phyloP scores from a whole-genome alignment of 2,888 invertebrate species.

The Adelphocoris suturalis region DNA sequence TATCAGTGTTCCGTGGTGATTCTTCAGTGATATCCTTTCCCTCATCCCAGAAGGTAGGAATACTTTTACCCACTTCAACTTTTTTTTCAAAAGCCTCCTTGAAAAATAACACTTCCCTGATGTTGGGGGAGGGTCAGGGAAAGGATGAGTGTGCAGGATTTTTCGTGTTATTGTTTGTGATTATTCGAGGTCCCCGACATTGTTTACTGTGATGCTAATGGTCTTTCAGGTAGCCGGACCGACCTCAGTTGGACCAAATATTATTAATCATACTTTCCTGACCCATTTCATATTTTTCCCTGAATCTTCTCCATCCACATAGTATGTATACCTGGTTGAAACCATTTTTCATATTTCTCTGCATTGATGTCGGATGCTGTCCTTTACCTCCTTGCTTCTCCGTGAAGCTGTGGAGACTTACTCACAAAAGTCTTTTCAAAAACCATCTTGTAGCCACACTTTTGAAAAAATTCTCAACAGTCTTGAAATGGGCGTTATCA shows the following conservation, averaged over 20 bases:
- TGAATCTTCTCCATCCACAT: slow-evolving; percentile 33
- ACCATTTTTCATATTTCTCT: slow-evolving; percentile 60
- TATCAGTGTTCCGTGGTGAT: slow-evolving; percentile 44
- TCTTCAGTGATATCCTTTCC: slow-evolving; percentile 62
- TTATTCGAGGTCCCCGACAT: slow-evolving; percentile 58
- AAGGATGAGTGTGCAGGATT: slow-evolving; percentile 68
- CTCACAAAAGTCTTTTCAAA: neutral
- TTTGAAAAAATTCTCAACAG: too few relatives aligned
- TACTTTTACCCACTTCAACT: neutral
- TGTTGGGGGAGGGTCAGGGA: slow-evolving; percentile 13
- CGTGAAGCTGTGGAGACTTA: neutral
- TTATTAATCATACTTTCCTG: slow-evolving; percentile 65
- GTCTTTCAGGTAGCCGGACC: slow-evolving; percentile 61
- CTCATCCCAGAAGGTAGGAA: slow-evolving; percentile 48
- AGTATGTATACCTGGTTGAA: neutral
- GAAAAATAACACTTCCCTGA: slow-evolving; percentile 57
- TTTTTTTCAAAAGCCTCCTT: slow-evolving; percentile 47
- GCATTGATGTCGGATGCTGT: slow-evolving; percentile 3
- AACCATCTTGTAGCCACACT: neutral
- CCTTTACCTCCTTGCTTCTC: slow-evolving; percentile 3
- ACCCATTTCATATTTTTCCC: slow-evolving; percentile 62
- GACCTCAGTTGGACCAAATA: neutral
- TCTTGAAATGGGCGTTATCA: too few relatives aligned
- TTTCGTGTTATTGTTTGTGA: slow-evolving; percentile 71
- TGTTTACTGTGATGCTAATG: slow-evolving; percentile 64